Evolutionary conservation across 1,140 invertebrate genomes (phyloP), one percentile per base, ranked within the genome.

Genomic region (Tetramorium simillimum): DNA sequence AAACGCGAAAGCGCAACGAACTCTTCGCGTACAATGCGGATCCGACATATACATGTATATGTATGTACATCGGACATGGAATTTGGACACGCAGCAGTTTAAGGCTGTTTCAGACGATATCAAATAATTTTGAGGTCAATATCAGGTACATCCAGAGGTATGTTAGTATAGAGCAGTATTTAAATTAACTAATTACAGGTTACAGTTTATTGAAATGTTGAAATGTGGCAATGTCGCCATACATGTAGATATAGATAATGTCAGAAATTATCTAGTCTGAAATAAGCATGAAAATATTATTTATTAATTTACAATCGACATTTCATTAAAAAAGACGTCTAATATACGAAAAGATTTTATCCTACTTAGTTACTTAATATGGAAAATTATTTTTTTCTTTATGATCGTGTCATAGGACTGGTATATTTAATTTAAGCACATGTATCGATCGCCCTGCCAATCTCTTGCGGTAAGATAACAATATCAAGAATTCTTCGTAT

Each of bases 1-100:
- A 60, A 40, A 77, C 86, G 88, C 86, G 76, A 89, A 84, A 84
- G 80, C 80, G 69, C 80, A 84, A 84, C 80, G 53, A 84, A 84
- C 53, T 82, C 37, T 18, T 24, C 21, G 33, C 63, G 40, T 60
- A 73, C 51, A 82, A 73, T 60, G 24, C 67, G 24, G 37, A 82
- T 82, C 14, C 51, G 24, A 78, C 46, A 21, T 43, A 46, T 46
- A 72, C 6, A 37, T 40, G 16, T 33, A 81, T 4, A 18, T 40
- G 33, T 33, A 33, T 33, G 33, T 33, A 33, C 3, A 0, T 0
- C 33, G 46, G 21, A 9, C 77, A 69, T 81, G 33, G 33, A 81
- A 69, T 65, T 53, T 81, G 18, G 14, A 1, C 65, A 72, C 65
- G 80, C 53, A 69, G 60, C 33, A 21, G 6, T 43, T 63, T 53